Conservation (phyloP, 2,113 vertebrate species). For the Arizona elegans region DNA sequence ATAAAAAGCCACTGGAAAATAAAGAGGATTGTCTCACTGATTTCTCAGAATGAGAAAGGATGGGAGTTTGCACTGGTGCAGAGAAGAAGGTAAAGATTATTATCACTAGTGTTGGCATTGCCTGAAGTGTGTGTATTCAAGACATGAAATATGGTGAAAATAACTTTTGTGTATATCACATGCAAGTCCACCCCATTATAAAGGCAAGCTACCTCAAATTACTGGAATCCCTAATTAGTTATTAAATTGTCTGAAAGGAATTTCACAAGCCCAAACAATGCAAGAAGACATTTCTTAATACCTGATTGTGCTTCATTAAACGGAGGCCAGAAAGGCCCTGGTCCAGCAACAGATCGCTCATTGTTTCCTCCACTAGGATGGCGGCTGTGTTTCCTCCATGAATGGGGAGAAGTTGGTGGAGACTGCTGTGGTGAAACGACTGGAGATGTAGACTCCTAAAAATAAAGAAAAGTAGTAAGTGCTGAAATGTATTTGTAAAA, state of each 20-base stretch:
- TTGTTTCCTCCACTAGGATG: slow-evolving; percentile 90
- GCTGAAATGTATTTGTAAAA: slow-evolving; percentile 29
- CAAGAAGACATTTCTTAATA: slow-evolving; percentile 65
- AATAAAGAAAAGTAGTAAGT: slow-evolving; percentile 55
- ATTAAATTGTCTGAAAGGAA: slow-evolving; percentile 14
- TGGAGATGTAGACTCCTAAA: slow-evolving; percentile 90
- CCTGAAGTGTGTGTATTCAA: neutral
- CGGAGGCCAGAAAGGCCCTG: slow-evolving; percentile 87
- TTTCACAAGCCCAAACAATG: slow-evolving; percentile 31
- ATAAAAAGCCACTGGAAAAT: neutral
- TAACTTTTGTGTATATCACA: neutral
- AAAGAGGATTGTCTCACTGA: neutral
- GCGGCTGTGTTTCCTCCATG: slow-evolving; percentile 94
- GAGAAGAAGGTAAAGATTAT: neutral
- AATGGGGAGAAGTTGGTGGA: slow-evolving; percentile 88
- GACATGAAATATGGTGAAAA: neutral
- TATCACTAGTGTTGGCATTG: neutral
- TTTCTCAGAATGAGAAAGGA: neutral
- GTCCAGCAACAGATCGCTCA: slow-evolving; percentile 78
- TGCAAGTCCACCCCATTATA: neutral
- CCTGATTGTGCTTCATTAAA: slow-evolving; percentile 91
- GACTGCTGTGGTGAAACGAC: slow-evolving; percentile 96
- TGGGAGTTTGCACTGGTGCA: neutral
- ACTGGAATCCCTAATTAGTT: neutral
- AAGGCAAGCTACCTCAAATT: neutral